These are phyloP conservation scores for Apis dorsata DNA, from an alignment of 1,140 invertebrate species.

Conservation along the genomic window DNA sequence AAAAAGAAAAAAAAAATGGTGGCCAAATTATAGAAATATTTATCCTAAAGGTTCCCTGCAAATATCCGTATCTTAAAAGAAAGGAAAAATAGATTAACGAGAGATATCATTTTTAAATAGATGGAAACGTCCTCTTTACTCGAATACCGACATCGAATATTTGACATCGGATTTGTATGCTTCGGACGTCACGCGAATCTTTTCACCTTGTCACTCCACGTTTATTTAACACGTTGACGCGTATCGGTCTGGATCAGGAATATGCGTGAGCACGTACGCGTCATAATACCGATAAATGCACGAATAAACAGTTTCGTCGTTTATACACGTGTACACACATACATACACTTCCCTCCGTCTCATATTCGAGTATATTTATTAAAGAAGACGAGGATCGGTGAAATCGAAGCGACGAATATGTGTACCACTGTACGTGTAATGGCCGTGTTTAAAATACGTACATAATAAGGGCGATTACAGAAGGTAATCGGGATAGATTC, in stretches of 20 bases:
- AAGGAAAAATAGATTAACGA: no score
- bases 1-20: not conserved
- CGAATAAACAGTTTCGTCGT: not conserved
- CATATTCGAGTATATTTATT: not conserved
- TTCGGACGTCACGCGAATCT: not conserved
- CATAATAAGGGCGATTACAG: not conserved
- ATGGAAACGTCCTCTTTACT: not conserved
- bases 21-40: not conserved
- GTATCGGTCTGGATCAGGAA: not conserved
- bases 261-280: constrained; percentile 23
- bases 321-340: no score
- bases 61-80: no score
- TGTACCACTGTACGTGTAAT: no score
- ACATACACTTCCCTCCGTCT: not conserved
- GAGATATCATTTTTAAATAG: not conserved
- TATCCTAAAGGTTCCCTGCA: not conserved
- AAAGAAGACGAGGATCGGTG: no score
- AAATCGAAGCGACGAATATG: not conserved
- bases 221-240: not conserved
- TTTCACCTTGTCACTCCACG: not conserved
- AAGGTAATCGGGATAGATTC: not conserved
- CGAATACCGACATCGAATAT: not conserved
- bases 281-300: not conserved
- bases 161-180: not conserved
- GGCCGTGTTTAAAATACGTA: no score